Conservation (phyloP, 2,113 vertebrate species). For the Oryzias javanicus region DNA sequence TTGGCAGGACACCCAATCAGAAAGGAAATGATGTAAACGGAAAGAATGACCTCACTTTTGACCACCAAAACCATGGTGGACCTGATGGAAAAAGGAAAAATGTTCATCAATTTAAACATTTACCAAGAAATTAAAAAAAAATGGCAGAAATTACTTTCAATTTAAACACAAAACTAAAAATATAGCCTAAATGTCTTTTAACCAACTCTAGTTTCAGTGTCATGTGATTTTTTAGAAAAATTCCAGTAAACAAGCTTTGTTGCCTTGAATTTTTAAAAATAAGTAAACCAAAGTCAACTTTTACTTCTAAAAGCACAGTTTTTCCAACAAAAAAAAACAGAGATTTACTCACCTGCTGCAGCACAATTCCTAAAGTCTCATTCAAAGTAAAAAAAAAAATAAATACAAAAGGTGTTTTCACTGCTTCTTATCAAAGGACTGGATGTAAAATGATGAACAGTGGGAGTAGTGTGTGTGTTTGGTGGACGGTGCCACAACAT, state of each 20-base stretch:
- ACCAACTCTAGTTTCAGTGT: too few relatives aligned
- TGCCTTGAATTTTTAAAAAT: too few relatives aligned
- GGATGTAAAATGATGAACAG: constrained; percentile 6
- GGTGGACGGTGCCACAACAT: too few relatives aligned
- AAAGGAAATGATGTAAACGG: constrained; percentile 75
- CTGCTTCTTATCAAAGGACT: neutral
- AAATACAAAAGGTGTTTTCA: neutral
- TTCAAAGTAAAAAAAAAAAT: neutral
- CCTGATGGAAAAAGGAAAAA: constrained; percentile 14
- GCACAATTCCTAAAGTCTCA: neutral
- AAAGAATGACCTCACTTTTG: constrained; percentile 52
- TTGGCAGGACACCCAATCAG: constrained; percentile 77
- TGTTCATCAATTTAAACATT: neutral
- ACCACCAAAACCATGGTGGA: constrained; percentile 2
- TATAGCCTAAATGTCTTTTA: too few relatives aligned
- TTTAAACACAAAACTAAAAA: too few relatives aligned
- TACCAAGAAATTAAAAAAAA: neutral
- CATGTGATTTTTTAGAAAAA: too few relatives aligned
- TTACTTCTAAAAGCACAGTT: neutral
- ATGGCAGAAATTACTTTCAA: too few relatives aligned
- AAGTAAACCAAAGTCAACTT: neutral
- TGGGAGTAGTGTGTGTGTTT: too few relatives aligned
- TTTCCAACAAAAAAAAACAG: neutral
- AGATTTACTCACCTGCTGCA: constrained; percentile 18
- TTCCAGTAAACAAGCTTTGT: too few relatives aligned